Conservation (phyloP, 2,113 vertebrate genomes). For the Dendrocopos noguchii region DNA sequence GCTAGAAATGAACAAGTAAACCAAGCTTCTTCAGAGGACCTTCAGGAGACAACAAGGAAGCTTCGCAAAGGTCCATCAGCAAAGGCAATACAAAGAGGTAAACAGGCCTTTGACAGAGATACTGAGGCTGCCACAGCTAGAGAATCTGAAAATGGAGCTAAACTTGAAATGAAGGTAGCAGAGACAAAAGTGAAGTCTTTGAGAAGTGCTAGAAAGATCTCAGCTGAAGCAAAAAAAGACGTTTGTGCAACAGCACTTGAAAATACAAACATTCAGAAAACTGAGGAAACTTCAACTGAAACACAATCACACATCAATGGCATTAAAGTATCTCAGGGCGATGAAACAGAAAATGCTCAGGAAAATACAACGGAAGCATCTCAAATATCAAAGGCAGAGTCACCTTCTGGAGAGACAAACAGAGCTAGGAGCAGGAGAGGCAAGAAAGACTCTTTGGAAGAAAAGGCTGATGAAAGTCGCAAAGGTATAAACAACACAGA, state of each 20-base stretch:
- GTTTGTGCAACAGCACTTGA: accelerated
- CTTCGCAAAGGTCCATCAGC: background rate
- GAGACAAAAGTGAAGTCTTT: background rate
- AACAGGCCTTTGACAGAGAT: background rate
- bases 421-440: slow-evolving; percentile 12
- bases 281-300: background rate
- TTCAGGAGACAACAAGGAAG: background rate
- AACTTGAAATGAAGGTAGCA: background rate
- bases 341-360: background rate
- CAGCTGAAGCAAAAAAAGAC: background rate
- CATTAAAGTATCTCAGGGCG: background rate
- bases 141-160: background rate
- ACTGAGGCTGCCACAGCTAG: background rate
- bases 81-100: background rate
- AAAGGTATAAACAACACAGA: background rate
- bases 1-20: background rate
- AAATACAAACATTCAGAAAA: background rate
- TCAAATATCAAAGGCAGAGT: background rate
- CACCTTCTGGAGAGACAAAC: background rate
- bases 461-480: background rate
- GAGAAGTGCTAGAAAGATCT: slow-evolving; percentile 9
- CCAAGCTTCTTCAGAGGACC: background rate
- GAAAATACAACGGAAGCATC: background rate
- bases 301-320: background rate
- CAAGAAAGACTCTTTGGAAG: background rate